These are phyloP conservation scores for Phallusia fumigata DNA, from an alignment of 23 tunicate species.

Conservation along the genomic window DNA sequence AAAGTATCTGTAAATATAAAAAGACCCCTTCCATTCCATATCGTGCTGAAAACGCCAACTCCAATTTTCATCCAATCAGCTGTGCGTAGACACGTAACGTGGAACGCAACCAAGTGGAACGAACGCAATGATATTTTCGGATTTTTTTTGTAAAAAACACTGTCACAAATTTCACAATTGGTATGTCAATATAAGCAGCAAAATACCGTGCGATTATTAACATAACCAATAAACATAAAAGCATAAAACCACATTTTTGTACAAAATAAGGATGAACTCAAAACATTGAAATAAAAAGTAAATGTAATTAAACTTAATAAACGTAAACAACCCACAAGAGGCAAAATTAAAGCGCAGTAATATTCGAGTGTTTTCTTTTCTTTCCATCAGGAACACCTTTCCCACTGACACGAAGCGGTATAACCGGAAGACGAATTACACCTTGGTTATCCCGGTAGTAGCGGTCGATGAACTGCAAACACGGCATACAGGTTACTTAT, in stretches of 20 bases:
- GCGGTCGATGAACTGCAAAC: constrained; percentile 42
- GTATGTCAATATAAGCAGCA: no score
- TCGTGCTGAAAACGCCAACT: background rate
- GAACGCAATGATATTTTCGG: background rate
- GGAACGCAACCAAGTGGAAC: constrained; percentile 4
- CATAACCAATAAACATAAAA: no score
- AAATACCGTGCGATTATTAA: no score
- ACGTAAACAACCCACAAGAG: no score
- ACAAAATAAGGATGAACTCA: no score
- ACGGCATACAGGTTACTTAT: background rate
- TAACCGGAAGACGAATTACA: constrained; percentile 36
- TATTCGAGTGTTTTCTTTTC: background rate
- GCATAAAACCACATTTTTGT: no score
- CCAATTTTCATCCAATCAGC: background rate
- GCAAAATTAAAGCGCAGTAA: no score
- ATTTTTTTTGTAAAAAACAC: no score
- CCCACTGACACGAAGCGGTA: constrained; percentile 71
- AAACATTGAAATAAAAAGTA: no score
- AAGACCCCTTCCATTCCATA: background rate
- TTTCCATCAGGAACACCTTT: constrained; percentile 26
- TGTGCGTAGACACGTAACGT: constrained; percentile 11
- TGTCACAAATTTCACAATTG: no score
- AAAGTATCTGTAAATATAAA: no score
- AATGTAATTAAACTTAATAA: no score
- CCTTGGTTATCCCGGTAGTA: constrained; percentile 48